Base-by-base conservation (phyloP, 53 echinoderm and acorn worm species). In the Paracentrotus lividus region DNA sequence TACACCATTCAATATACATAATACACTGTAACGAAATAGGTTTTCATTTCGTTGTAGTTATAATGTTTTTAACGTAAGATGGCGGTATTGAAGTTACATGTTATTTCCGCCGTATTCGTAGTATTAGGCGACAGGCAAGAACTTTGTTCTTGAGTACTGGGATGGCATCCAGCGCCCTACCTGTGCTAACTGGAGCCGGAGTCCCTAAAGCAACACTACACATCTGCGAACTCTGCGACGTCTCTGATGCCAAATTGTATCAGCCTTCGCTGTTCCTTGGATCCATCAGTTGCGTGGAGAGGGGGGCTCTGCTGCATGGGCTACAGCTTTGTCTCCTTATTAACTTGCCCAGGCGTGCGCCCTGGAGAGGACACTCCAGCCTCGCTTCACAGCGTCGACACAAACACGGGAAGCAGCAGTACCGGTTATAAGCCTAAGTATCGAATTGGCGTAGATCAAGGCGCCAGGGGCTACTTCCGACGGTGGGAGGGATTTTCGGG, bases 371-470 rank as follows among this genome's bases (percentile, higher is more conserved):
- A 59, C 2, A 59, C 59, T 59, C n/a, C 59, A 59, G 59, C 59
- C n/a, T 59, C 59, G 59, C 59, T 59, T 59, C 24, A 59, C 59
- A 59, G 59, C 59, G 59, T 59, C 59, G 59, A 59, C 24, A 59
- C 59, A 59, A n/a, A 59, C 59, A 59, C 59, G 59, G n/a, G 59
- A 59, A 59, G 59, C n/a, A 55, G 55, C 55, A 55, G 55, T 55
- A 55, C 55, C 55, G 55, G 55, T 55, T 59, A 59, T 59, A 59
- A 55, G 13, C 23, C 24, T 24, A 59, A 23, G n/a, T 23, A 59
- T 59, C n/a, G 59, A 59, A n/a, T 23, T 59, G 59, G 59, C 59
- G 6, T 59, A 59, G 59, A 24, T 59, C 59, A 59, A 59, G 59
- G 59, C n/a, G 59, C 59, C 59, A 24, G n/a, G 24, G 6, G 24